These are phyloP conservation scores for Bellardia bayeri DNA, from an alignment of 2,888 invertebrate species.

Conservation along the genomic window DNA sequence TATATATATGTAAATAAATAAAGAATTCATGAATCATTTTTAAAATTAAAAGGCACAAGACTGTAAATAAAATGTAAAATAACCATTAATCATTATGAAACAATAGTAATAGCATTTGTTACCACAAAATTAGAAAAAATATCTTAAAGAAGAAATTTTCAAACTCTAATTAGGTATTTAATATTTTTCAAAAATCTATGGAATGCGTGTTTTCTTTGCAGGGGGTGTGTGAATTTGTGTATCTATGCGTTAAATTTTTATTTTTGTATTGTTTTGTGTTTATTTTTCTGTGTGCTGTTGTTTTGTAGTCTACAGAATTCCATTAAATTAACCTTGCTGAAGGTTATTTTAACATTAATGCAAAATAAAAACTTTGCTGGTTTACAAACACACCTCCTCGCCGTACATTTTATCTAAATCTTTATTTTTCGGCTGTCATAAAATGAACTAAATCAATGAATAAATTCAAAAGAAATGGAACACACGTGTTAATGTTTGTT, in stretches of 20 bases:
- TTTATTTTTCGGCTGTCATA: conserved; percentile 9
- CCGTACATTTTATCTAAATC: neutral
- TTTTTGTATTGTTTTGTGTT: conserved; percentile 2
- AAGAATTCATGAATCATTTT: conserved; percentile 1
- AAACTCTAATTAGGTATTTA: neutral
- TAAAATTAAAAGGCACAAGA: conserved; percentile 19
- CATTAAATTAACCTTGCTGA: conserved; percentile 80
- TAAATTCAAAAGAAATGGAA: neutral
- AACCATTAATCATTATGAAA: neutral
- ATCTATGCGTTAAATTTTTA: conserved; percentile 19
- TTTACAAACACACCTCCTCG: neutral
- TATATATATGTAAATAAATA: neutral
- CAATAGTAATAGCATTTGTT: neutral
- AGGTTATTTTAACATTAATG: conserved; percentile 76
- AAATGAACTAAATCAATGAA: neutral
- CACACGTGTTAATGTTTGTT: conserved; percentile 14
- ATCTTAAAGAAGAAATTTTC: no score
- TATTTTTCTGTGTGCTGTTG: neutral
- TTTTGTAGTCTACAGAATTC: conserved; percentile 27
- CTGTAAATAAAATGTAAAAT: conserved; percentile 4
- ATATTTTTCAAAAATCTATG: conserved; percentile 35
- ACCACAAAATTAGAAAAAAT: no score
- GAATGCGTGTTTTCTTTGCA: conserved; percentile 18
- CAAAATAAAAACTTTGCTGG: neutral
- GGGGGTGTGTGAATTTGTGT: neutral